phyloP scores from a whole-genome alignment of 2,797 vertebrate species.

The Podarcis siculus region DNA sequence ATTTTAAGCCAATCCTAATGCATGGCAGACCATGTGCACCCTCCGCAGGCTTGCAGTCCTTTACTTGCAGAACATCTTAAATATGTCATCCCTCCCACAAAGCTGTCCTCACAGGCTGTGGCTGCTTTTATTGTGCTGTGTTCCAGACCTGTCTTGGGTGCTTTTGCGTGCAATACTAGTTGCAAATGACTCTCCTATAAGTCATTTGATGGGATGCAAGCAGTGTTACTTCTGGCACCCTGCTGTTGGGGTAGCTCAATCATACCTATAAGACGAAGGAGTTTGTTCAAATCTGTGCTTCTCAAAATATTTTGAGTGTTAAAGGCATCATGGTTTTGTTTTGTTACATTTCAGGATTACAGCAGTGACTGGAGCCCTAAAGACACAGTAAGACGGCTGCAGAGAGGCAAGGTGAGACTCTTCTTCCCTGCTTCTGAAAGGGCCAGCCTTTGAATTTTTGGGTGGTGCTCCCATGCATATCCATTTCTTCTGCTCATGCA shows the following conservation, averaged over 20 bases:
- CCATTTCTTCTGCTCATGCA: background rate
- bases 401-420: conserved; percentile 88
- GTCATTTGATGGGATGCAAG: background rate
- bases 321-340: background rate
- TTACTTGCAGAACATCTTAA: background rate
- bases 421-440: conserved; percentile 13
- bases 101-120: background rate
- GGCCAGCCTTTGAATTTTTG: background rate
- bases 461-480: background rate
- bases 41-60: background rate
- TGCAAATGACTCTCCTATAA: no score
- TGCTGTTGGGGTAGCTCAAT: background rate
- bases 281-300: no score
- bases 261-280: background rate
- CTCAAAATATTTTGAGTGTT: background rate
- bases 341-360: conserved; percentile 83
- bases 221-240: background rate
- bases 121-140: background rate
- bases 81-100: background rate
- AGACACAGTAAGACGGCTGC: conserved; percentile 88
- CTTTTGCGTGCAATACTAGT: background rate
- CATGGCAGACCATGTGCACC: background rate
- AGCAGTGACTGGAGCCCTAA: conserved; percentile 87
- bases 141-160: background rate
- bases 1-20: background rate